A percentile compares a stretch with the other conserved stretches of the same genome.
Evolutionary conservation across 2,797 vertebrate genomes (phyloP).

Genomic region (Pagetopsis macropterus): DNA sequence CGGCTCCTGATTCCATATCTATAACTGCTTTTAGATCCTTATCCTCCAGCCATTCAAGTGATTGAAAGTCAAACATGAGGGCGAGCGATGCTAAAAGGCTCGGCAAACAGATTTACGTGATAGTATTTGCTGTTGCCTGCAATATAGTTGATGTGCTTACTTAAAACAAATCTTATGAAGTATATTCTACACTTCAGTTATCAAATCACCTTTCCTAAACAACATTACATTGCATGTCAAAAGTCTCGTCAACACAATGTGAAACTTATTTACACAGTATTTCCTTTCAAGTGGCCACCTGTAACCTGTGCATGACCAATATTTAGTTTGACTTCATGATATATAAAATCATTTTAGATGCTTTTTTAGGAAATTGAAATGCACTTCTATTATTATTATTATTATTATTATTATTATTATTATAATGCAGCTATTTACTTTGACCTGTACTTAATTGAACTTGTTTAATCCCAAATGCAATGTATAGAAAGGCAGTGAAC

Average conservation of each 20-base stretch:
- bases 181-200: background rate
- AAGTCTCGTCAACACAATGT: background rate
- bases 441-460: background rate
- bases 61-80: background rate
- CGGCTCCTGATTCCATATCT: slow-evolving; percentile 18
- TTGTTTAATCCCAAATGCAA: background rate
- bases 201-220: background rate
- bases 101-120: background rate
- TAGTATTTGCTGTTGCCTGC: background rate
- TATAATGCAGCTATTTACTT: background rate
- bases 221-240: background rate
- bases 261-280: background rate
- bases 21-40: slow-evolving; percentile 32
- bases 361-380: background rate
- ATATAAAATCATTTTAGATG: background rate
- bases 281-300: background rate
- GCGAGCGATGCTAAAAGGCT: background rate
- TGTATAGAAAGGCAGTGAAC: background rate
- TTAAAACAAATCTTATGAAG: background rate
- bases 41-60: slow-evolving; percentile 8
- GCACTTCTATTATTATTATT: background rate
- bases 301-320: background rate
- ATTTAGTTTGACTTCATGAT: background rate
- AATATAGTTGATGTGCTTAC: background rate
- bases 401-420: too few species aligned